Percentiles rank a stretch among this genome's conserved stretches.
phyloP scores from a whole-genome alignment of 2,888 invertebrate species.

The Gastracanthus pulcherrimus region DNA sequence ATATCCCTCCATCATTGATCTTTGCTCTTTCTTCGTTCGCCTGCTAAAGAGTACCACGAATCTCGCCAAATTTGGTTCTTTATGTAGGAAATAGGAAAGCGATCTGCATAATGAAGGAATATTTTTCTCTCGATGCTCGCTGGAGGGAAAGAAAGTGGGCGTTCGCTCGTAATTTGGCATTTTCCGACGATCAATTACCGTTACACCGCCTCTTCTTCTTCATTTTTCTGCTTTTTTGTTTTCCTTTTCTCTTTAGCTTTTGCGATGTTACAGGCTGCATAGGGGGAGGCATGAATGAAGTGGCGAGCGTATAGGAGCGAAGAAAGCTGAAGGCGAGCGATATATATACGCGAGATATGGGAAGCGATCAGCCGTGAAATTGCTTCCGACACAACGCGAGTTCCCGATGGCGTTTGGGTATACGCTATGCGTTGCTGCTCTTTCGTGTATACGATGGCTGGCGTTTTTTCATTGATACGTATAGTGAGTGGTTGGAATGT shows the following conservation, averaged over 20 bases:
- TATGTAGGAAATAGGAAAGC: not conserved
- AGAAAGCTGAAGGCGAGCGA: not conserved
- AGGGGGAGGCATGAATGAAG: not conserved
- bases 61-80: not conserved
- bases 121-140: not conserved
- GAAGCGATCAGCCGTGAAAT: constrained; percentile 21
- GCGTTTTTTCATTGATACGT: not conserved
- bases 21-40: too few species aligned
- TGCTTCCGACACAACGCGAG: constrained; percentile 10
- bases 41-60: not conserved
- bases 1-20: too few species aligned
- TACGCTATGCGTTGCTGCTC: not conserved
- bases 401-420: not conserved
- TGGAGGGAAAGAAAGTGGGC: not conserved
- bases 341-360: too few species aligned
- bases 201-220: not conserved
- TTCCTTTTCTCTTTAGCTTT: not conserved
- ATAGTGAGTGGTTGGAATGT: not conserved
- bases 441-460: not conserved
- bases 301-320: not conserved
- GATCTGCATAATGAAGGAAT: not conserved
- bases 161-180: constrained; percentile 1
- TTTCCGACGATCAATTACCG: constrained; percentile 19
- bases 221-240: not conserved
- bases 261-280: not conserved